Conservation (phyloP, 2,797 vertebrate genomes). For the Ibycter americanus region DNA sequence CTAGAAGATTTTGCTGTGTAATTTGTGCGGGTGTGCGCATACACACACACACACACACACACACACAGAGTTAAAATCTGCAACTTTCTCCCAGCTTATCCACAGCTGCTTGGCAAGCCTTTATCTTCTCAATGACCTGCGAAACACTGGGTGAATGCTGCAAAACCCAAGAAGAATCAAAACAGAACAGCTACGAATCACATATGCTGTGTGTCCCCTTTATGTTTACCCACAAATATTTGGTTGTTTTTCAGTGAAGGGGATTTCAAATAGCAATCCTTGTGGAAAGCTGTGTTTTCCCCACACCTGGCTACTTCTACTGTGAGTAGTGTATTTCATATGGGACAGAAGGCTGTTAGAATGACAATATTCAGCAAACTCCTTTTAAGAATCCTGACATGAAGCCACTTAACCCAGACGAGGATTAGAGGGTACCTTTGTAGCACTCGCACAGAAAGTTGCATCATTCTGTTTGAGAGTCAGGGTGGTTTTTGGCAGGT, state of each 20-base stretch:
- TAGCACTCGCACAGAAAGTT: not conserved
- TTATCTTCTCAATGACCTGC: not conserved
- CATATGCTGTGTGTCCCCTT: not conserved
- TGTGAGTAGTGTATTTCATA: not conserved
- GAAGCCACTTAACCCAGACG: not conserved
- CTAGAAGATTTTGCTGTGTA: not conserved
- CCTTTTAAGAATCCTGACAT: not conserved
- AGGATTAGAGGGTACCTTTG: not conserved
- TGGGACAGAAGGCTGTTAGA: not conserved
- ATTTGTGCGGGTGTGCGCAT: accelerated
- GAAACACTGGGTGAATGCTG: not conserved
- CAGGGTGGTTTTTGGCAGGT: not conserved
- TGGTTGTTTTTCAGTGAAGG: not conserved
- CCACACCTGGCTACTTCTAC: not conserved
- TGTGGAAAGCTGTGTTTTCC: not conserved
- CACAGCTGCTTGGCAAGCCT: not conserved
- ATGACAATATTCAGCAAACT: not conserved
- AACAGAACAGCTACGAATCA: not conserved
- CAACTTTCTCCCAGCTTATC: not conserved
- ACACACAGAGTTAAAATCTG: not conserved
- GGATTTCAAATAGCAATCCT: not conserved
- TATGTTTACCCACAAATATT: not conserved
- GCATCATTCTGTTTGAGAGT: not conserved
- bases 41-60: not conserved
- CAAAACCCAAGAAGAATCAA: not conserved